Evolutionary conservation across 2,888 invertebrate species (phyloP).

Genomic region (Sminthurides aquaticus): DNA sequence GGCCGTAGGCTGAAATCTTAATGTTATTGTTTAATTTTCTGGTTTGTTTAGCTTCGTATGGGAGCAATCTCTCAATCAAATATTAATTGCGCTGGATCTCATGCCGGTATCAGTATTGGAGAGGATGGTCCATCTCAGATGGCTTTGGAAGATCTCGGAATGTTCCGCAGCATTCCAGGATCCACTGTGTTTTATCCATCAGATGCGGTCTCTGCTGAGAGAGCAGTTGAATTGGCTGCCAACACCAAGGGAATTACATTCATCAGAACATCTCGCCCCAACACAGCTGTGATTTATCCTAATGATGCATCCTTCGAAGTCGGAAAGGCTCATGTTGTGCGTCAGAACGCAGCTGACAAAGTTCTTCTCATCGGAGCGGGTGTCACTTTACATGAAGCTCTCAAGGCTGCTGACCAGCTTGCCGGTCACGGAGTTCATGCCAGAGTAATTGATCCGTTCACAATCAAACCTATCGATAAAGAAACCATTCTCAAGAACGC

Average conservation of each 20-base stretch:
- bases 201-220: constrained; percentile 90
- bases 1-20: not conserved
- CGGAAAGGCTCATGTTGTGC: constrained; percentile 72
- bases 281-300: constrained; percentile 74
- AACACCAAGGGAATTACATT: constrained; percentile 92
- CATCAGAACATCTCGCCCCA: constrained; percentile 89
- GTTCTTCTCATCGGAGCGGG: constrained; percentile 87
- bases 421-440: constrained; percentile 63
- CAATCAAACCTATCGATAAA: constrained; percentile 87
- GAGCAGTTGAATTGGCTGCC: constrained; percentile 91
- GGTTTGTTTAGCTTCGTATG: constrained; percentile 76
- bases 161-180: constrained; percentile 88
- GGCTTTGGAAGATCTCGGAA: constrained; percentile 95
- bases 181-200: constrained; percentile 62
- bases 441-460: constrained; percentile 89
- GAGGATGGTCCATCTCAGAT: constrained; percentile 99
- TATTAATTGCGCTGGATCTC: constrained; percentile 92
- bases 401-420: constrained; percentile 72
- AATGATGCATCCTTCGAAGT: constrained; percentile 73
- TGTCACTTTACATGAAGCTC: constrained; percentile 83
- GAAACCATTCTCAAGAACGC: constrained; percentile 68
- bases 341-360: constrained; percentile 66
- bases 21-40: too few species aligned
- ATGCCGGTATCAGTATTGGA: constrained; percentile 96
- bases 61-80: constrained; percentile 98